Base-by-base conservation (phyloP, 2,113 vertebrate species). In the Ramphastos sulfuratus region DNA sequence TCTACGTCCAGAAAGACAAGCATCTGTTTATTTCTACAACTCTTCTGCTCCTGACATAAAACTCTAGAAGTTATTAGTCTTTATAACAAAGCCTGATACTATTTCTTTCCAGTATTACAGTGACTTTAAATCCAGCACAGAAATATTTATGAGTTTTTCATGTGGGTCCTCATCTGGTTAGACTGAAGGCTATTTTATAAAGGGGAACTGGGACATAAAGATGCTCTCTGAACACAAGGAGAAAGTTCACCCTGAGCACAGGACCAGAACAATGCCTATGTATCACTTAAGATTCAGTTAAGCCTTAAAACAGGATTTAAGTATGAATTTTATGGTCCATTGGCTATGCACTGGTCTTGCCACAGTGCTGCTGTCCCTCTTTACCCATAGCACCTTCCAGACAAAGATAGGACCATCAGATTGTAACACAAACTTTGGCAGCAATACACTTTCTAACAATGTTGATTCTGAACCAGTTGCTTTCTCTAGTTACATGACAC, bases 61-160 rank as follows among this genome's bases (percentile, higher is more conserved):
- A n/a, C 5, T 20, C 35, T 66, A 39, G 4, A 80, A 91, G 27
- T 75, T 46, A 65, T 17, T 52, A 72, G 33, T 28, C 35, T 91
- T 78, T 59, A 75, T 28, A 89, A n/a, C 33, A 64, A 82, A 1
- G 6, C 15, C n/a, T 52, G 63, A 85, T 52, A 52, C 27, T 82
- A 50, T 76, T 93, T 77, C 69, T 92, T 80, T 37, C 33, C 72
- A 66, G 35, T 93, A 42, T 42, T 63, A 55, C 17, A 72, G 73
- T 60, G 58, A 56, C 35, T 78, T 24, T 54, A 87, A 94, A 86
- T 11, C 24, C 21, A 73, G 27, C 15, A 82, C 1, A 87, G 65
- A 76, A 89, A 88, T 86, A 89, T 84, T 88, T 56, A 91, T 61
- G 39, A 88, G 23, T 66, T 83, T 78, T 90, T 75, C 56, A 63